Evolutionary conservation across 2,113 vertebrate genomes (phyloP), one percentile per base, ranked within the genome.

Genomic region (Platycercus adscitus): DNA sequence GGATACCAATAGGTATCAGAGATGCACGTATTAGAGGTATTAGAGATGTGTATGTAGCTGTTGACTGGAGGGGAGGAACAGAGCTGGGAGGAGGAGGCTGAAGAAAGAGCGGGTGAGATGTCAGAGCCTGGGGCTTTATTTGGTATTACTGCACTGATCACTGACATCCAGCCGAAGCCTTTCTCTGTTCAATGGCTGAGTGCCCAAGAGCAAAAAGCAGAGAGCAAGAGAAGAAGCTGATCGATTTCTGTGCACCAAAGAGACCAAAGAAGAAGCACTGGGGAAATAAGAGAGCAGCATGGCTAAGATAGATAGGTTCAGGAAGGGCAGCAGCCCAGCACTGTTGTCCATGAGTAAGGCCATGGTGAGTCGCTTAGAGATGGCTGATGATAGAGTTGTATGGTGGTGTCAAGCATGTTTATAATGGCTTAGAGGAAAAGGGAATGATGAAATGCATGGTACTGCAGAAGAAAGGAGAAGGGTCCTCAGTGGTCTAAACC

Each of bases 151-250:
- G 39, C 5, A 4, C 39, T 60, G 64, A 86, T 78, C 0, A 2
- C 47, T 91, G 93, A 83, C 46, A 77, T 83, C 37, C 44, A 93
- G 49, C 50, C 79, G 88, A 87, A 75, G 12, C 28, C 47, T 68
- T 78, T 50, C 49, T 64, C 24, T 11, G 16, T 70, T 55, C 68
- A 33, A 43, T 81, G 46, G 18, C 43, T 46, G 39, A 75, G n/a
- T 52, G n/a, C 46, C 68, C 69, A 82, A 56, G 8, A 61, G 65
- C 81, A 66, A 85, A 52, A 89, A 91, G 24, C 44, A 43, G 13
- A 69, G 41, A 87, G 31, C 33, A 65, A 49, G 53, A 77, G 31
- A 49, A 61, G 73, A 72, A 44, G 25, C 28, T 7, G 1, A 2
- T 35, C 17, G 11, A 18, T 60, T 2, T 49, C 2, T 44, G 7